Base-by-base conservation (phyloP, 35 echinoderm and acorn worm species). In the Lytechinus pictus region DNA sequence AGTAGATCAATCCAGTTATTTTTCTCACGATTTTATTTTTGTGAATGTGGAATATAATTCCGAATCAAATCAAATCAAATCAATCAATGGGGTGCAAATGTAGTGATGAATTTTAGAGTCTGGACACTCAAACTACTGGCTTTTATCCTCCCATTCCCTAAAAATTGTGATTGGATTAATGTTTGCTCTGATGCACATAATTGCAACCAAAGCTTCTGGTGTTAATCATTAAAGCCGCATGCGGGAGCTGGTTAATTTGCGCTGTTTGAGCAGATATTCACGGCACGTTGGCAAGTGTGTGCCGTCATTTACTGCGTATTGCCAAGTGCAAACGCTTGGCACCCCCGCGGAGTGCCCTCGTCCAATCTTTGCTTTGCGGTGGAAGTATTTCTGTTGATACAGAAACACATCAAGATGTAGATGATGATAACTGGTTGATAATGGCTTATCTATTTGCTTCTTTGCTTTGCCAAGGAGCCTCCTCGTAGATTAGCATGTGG, bases 201-300 rank as follows among this genome's bases (percentile, higher is more conserved):
- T 27, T 93, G 92, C 55, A 57, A 54, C 88, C n/a, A 93, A 44
- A 57, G 92, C 53, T 93, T 93, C 92, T 93, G 92, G 92, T 93
- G 92, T 93, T 93, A 93, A 93, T 93, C 54, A 93, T 93, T 93
- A 93, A 93, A 93, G 53, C 55, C 27, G 54, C 66, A 79, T 79
- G 66, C 66, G 4, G 19, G 66, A 79, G 66, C 66, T 79, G 66
- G 66, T 79, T 79, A 79, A 1, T 24, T 79, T 1, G 16, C 16
- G 66, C 66, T 79, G 66, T 79, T 79, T 79, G 66, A 79, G 66
- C 66, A 79, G 66, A 79, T 24, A 79, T 79, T 79, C n/a, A 79
- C 66, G 14, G 66, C 66, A 79, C 19, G 19, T 79, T 79, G 66
- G 66, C 66, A 79, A 79, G 66, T 79, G 66, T 79, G 66, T 79